Percentiles rank a stretch among this genome's conserved stretches.
Evolutionary conservation across 2,797 vertebrate genomes (phyloP).

Genomic region (Hydrolagus colliei): DNA sequence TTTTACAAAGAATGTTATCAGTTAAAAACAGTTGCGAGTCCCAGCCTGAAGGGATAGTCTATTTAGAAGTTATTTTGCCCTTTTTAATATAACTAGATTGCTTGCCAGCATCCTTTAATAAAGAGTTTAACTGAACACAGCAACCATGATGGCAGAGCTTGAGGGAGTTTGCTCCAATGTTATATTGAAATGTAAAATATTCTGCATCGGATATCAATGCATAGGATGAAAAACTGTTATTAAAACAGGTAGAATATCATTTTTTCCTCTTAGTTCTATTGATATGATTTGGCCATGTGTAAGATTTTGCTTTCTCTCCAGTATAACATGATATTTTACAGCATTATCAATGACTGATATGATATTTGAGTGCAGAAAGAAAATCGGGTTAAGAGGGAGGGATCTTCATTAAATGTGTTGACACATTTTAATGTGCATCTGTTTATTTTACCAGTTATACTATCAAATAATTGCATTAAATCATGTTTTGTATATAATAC

Average conservation of each 20-base stretch:
- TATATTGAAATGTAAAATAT: too few relatives aligned
- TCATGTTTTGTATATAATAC: neutral
- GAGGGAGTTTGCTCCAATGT: too few relatives aligned
- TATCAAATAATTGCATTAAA: neutral
- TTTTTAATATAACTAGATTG: slow-evolving; percentile 8
- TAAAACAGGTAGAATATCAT: neutral
- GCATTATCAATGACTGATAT: neutral
- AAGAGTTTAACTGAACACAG: slow-evolving; percentile 14
- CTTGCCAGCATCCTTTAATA: slow-evolving; percentile 22
- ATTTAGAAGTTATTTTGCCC: slow-evolving; percentile 8
- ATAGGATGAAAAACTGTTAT: neutral
- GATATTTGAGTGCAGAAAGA: neutral
- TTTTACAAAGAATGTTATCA: slow-evolving; percentile 23
- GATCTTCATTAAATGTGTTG: neutral
- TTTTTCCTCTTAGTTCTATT: neutral
- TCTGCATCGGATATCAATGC: neutral
- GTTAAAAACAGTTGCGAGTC: slow-evolving; percentile 22
- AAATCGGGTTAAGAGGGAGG: too few relatives aligned
- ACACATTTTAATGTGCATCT: neutral
- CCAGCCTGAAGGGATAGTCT: slow-evolving; percentile 22
- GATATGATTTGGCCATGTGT: too few relatives aligned
- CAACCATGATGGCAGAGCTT: neutral
- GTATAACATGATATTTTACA: too few relatives aligned
- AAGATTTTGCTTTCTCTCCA: neutral
- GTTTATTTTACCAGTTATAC: neutral